Evolutionary conservation across 2,888 invertebrate species (phyloP), one percentile per base, ranked within the genome.

Genomic region (Harpagoxenus sublaevis): DNA sequence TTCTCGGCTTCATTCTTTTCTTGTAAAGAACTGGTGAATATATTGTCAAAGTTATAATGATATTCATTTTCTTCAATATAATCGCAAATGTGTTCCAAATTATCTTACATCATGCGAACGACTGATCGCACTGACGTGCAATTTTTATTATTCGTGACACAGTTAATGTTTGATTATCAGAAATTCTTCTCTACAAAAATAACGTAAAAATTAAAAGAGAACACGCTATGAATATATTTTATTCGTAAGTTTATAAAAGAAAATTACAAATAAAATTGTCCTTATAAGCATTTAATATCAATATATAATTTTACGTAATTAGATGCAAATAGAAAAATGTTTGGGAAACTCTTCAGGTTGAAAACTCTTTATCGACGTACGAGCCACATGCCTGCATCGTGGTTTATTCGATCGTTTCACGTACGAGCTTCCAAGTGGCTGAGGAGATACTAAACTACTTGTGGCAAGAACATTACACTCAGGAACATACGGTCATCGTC

Each of bases 311-410:
- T 23, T 71, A 45, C 31, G 45, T 10, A 0, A 62, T 51, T 51
- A 48, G 63, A 9, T 57, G n/a, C 10, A 15, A 45, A 60, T 62
- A 62, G 4, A 75, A 62, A 75, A 42, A 18, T 15, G n/a, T 57
- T 75, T 23, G 3, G 18, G 3, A 51, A 63, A 63, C 0, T 18
- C 35, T 35, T 35, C 95, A 98, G 98, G 97, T 98, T 83, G 98
- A 98, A 95, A 98, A 98, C 94, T 98, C 98, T 15, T 95, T 98
- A 42, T 97, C 98, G 51, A 98, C 98, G 1, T 98, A 98, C 94
- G 98, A 98, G 93, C 98, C 98, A 0, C 99, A 99, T 94, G 99
- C 98, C 18, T 99, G 98, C 95, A 97, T 99, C 35, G 97, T 99
- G 10, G 97, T 98, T 3, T 99, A 99, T 95, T 98, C 98, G 0